Evolutionary conservation across 2,888 invertebrate species (phyloP).

Genomic region (Schizotus pectinicornis): DNA sequence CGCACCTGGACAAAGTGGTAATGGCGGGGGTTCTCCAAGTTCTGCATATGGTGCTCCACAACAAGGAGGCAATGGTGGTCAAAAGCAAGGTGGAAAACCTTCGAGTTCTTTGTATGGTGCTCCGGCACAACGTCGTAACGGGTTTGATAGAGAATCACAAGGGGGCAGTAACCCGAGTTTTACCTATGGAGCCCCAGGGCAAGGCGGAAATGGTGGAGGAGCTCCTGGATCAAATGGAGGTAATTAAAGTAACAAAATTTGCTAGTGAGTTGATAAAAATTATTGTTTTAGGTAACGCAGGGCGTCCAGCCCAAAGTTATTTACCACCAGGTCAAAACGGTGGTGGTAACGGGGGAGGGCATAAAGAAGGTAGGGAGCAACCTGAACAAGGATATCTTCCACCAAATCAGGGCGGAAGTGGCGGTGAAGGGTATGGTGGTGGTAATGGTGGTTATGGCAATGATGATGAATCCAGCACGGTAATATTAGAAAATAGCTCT

Average conservation of each 20-base stretch:
- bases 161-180: slow-evolving; percentile 37
- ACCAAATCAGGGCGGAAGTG: slow-evolving; percentile 34
- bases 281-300: slow-evolving; percentile 4
- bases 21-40: slow-evolving; percentile 34
- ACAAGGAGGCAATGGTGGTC: slow-evolving; percentile 17
- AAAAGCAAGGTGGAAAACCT: slow-evolving; percentile 38
- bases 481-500: slow-evolving; percentile 5
- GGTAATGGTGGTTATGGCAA: slow-evolving; percentile 34
- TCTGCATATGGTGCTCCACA: slow-evolving; percentile 38
- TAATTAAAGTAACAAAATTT: no score
- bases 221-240: neutral
- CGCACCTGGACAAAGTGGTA: slow-evolving; percentile 54
- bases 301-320: slow-evolving; percentile 32
- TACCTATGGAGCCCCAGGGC: slow-evolving; percentile 49
- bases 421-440: slow-evolving; percentile 37
- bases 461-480: slow-evolving; percentile 30
- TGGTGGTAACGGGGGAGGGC: slow-evolving; percentile 32
- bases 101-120: slow-evolving; percentile 32
- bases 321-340: slow-evolving; percentile 32
- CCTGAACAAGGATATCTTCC: no score
- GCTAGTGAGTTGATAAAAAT: no score
- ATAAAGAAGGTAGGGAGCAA: no score
- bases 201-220: slow-evolving; percentile 31
- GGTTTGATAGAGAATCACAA: slow-evolving; percentile 32
- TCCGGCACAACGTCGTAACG: slow-evolving; percentile 34